A percentile compares a stretch with the other conserved stretches of the same genome.
These are phyloP conservation scores for Nowickia ferox DNA, from an alignment of 2,888 invertebrate species.

Conservation along the genomic window DNA sequence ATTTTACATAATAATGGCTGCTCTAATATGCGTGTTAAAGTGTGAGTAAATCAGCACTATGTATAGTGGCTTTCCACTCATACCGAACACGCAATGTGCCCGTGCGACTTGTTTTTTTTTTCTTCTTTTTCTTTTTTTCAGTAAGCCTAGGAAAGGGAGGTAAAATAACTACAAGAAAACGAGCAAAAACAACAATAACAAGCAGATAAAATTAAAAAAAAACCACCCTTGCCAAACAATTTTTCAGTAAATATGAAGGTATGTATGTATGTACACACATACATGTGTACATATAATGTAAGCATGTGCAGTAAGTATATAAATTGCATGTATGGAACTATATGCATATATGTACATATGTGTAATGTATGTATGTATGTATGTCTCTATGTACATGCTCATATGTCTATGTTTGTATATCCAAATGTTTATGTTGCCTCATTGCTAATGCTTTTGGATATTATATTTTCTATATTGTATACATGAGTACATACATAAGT, in stretches of 20 bases:
- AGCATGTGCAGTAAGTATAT: neutral
- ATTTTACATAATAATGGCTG: slow-evolving; percentile 69
- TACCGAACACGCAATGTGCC: slow-evolving; percentile 56
- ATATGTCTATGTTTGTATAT: neutral
- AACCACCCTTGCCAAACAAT: slow-evolving; percentile 54
- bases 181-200: slow-evolving; percentile 2
- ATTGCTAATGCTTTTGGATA: slow-evolving; percentile 2
- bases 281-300: neutral
- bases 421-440: neutral
- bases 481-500: neutral
- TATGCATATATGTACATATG: too few species aligned
- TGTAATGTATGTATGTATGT: neutral
- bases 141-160: slow-evolving; percentile 36
- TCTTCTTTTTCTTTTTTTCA: too few species aligned
- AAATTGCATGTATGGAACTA: too few species aligned
- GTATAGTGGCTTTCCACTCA: slow-evolving; percentile 59
- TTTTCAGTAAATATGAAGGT: slow-evolving; percentile 10
- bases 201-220: slow-evolving; percentile 18
- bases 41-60: slow-evolving; percentile 71
- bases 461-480: neutral
- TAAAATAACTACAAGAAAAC: slow-evolving; percentile 37
- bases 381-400: neutral
- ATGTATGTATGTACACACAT: neutral
- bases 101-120: neutral
- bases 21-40: slow-evolving; percentile 71